These are phyloP conservation scores for Melieria picta DNA, from an alignment of 2,888 invertebrate genomes.

Conservation along the genomic window DNA sequence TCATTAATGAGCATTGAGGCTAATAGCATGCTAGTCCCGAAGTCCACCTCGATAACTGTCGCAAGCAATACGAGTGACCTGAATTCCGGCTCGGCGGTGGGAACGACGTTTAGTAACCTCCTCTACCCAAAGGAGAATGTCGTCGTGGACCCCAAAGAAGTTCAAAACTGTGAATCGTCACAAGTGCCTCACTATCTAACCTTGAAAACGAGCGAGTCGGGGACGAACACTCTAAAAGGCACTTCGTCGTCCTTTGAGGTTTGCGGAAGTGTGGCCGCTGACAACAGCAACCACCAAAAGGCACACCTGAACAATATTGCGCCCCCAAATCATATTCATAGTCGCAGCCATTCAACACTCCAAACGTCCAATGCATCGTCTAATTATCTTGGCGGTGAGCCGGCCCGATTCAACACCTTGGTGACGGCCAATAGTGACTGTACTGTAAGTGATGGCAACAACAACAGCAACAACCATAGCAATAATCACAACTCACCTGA, in stretches of 20 bases:
- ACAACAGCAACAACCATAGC: conserved; percentile 39
- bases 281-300: conserved; percentile 3
- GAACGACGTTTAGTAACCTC: conserved; percentile 51
- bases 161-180: conserved; percentile 20
- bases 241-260: background rate
- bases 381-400: conserved; percentile 31
- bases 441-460: conserved; percentile 41
- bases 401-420: conserved; percentile 43
- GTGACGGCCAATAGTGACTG: conserved; percentile 40
- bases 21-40: conserved; percentile 44
- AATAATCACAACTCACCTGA: conserved; percentile 16
- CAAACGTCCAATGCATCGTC: conserved; percentile 16
- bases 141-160: conserved; percentile 30
- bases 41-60: conserved; percentile 21
- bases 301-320: too few relatives aligned
- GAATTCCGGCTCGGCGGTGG: conserved; percentile 28
- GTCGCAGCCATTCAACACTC: conserved; percentile 32
- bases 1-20: conserved; percentile 44
- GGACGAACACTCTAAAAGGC: background rate
- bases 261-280: background rate
- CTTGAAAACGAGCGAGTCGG: conserved; percentile 24
- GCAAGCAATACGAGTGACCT: conserved; percentile 36
- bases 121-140: conserved; percentile 35
- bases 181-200: conserved; percentile 33
- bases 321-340: too few relatives aligned